Percentiles rank a stretch among this genome's conserved stretches.
Conservation (phyloP, 2,888 invertebrate species). For the Chrysotoxum bicinctum region DNA sequence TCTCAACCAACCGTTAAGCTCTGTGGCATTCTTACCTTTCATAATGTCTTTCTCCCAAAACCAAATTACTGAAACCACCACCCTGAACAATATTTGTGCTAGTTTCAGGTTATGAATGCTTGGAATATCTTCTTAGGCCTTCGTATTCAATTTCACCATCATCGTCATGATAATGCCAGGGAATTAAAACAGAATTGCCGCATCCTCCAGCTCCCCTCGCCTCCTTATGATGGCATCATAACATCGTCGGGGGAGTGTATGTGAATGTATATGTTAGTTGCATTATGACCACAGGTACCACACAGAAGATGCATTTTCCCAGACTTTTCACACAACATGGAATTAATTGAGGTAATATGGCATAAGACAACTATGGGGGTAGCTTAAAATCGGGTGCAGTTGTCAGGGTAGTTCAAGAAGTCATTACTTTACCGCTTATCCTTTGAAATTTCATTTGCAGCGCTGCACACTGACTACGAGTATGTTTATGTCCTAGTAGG, state of each 20-base stretch:
- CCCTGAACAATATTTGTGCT: constrained; percentile 2
- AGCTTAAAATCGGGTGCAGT: background rate
- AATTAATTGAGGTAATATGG: constrained; percentile 55
- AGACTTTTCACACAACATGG: constrained; percentile 10
- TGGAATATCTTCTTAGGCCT: constrained; percentile 31
- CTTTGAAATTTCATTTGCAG: constrained; percentile 47
- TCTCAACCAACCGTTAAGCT: constrained; percentile 1
- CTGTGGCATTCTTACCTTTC: constrained; percentile 2
- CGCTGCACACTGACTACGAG: background rate
- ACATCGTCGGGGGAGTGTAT: background rate
- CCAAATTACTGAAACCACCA: constrained; percentile 1
- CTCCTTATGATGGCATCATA: background rate
- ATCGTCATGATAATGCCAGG: background rate
- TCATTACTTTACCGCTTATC: constrained; percentile 50
- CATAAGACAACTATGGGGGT: constrained; percentile 2
- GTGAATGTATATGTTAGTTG: background rate
- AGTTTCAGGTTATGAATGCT: constrained; percentile 25
- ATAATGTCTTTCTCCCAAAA: background rate
- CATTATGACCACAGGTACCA: constrained; percentile 8
- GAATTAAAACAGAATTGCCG: background rate
- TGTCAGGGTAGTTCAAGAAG: constrained; percentile 40
- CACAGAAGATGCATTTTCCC: constrained; percentile 39
- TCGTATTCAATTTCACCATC: constrained; percentile 34
- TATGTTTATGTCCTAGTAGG: background rate
- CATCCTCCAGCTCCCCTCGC: background rate